Base-by-base conservation (phyloP, 2,888 invertebrate genomes). In the Galeopsomyia nigrocyanea region DNA sequence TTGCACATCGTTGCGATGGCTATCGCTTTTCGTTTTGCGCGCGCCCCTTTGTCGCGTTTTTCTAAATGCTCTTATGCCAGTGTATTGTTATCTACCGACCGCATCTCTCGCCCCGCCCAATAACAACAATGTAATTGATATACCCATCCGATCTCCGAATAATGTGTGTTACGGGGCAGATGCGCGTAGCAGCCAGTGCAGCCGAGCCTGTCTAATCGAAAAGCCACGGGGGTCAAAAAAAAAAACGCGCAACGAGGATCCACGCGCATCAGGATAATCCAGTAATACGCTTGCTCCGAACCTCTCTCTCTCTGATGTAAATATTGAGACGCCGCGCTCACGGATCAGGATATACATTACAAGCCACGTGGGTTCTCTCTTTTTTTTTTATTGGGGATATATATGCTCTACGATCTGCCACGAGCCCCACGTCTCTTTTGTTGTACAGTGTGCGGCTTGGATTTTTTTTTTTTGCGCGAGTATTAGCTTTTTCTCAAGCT, bases 91-190 rank as follows among this genome's bases (percentile, higher is more conserved):
- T 73, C 75, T 73, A 17, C 17, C 67, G 56, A 65, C 64, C 75
- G 64, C 73, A 75, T 73, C 73, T 73, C 66, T 13, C 21, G 21
- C 51, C 22, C 76, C 69, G 73, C 76, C 77, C 80, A 81, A 80
- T 83, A 85, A 85, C 83, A 86, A 85, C 85, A 85, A 85, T 84
- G 86, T 86, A 86, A 86, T 86, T 86, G 86, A 86, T 86, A 85
- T 82, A 78, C 74, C 77, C 70, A 74, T 70, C 77, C 77, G 68
- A 76, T 1, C n/a, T n/a, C n/a, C 13, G 13, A 39, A 39, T 1
- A 39, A 39, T n/a, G 74, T 19, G 60, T 1, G 6, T 2, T 1
- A 21, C 73, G 76, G 73, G 77, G 75, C 78, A 78, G 78, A 78
- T 78, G 78, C 74, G 39, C 55, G 53, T 66, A n/a, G 50, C 49